Evolutionary conservation across 2,797 vertebrate genomes (phyloP).

Genomic region (Ficedula albicollis): DNA sequence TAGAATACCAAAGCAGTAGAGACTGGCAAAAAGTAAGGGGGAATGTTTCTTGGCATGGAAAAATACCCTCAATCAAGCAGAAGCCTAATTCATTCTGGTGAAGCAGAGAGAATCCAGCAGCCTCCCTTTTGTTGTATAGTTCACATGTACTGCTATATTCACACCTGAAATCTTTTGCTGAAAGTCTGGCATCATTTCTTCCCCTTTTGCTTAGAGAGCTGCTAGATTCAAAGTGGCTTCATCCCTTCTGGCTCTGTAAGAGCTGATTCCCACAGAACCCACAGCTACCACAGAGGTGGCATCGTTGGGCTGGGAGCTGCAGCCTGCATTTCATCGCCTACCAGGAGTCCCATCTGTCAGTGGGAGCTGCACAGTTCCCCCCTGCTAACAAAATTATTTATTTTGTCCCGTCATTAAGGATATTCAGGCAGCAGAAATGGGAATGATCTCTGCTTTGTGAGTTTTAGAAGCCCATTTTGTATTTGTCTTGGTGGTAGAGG

Average conservation of each 20-base stretch:
- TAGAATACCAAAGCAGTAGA: neutral
- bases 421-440: slow-evolving; percentile 18
- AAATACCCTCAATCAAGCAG: neutral
- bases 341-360: neutral
- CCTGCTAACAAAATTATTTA: slow-evolving; percentile 37
- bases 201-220: neutral
- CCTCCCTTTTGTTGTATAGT: neutral
- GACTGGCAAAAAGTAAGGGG: neutral
- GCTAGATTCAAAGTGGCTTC: neutral
- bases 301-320: neutral
- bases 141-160: neutral
- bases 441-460: slow-evolving; percentile 36
- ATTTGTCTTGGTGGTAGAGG: slow-evolving; percentile 20
- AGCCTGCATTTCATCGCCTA: neutral
- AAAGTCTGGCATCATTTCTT: neutral
- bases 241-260: neutral
- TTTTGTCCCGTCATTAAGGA: slow-evolving; percentile 41
- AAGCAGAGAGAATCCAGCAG: neutral
- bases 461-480: slow-evolving; percentile 44
- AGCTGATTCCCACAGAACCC: neutral
- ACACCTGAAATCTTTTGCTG: neutral
- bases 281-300: neutral
- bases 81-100: neutral
- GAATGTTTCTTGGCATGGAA: neutral
- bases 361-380: neutral